Conservation (phyloP, 2,888 invertebrate species). For the Morpho deidamia region DNA sequence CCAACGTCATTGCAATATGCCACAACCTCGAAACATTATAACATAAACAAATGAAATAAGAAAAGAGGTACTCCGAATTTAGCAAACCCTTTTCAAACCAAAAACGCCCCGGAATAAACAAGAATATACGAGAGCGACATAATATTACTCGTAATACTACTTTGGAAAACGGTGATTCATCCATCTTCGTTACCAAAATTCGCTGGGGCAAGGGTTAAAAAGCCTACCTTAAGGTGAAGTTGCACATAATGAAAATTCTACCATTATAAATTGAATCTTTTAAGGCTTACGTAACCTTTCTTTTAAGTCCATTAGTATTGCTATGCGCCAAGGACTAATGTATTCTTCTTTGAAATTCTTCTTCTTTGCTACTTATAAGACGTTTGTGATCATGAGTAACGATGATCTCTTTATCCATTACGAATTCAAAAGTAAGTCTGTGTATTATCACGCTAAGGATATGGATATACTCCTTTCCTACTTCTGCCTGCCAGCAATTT, state of each 20-base stretch:
- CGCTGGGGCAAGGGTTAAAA: constrained; percentile 43
- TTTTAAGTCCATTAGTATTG: too few species aligned
- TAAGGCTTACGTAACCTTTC: too few species aligned
- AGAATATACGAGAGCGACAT: constrained; percentile 25
- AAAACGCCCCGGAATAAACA: constrained; percentile 27
- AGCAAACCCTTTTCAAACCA: constrained; percentile 20
- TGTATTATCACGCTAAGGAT: too few species aligned
- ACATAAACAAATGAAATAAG: constrained; percentile 14
- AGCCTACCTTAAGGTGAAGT: constrained; percentile 21
- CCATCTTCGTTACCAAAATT: constrained; percentile 57
- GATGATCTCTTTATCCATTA: too few species aligned
- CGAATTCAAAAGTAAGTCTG: too few species aligned
- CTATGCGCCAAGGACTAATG: too few species aligned
- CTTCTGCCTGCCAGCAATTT: too few species aligned
- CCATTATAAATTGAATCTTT: too few species aligned
- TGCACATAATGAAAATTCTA: background rate
- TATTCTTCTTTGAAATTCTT: too few species aligned
- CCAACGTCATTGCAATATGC: background rate
- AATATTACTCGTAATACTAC: constrained; percentile 25
- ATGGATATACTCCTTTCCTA: too few species aligned
- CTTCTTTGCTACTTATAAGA: too few species aligned
- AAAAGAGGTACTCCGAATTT: constrained; percentile 17
- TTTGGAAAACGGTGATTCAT: constrained; percentile 47
- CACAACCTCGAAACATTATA: background rate
- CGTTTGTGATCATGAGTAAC: too few species aligned